Evolutionary conservation across 2,888 invertebrate species (phyloP).

Genomic region (Eueremaeus valkanovi): DNA sequence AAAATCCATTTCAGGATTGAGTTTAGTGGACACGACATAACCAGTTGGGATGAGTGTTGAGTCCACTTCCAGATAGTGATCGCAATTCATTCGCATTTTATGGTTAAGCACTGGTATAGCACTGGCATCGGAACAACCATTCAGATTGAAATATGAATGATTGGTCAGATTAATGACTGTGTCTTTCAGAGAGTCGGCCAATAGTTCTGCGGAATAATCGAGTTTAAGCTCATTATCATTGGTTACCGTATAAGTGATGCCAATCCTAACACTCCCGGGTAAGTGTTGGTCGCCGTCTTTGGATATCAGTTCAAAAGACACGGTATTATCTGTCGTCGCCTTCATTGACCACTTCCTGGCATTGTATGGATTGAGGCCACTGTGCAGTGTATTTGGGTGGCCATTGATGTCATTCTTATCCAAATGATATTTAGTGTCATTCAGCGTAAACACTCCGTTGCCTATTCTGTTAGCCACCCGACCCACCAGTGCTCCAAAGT

Average conservation of each 20-base stretch:
- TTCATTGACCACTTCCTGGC: constrained; percentile 53
- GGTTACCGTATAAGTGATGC: constrained; percentile 66
- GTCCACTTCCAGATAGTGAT: constrained; percentile 69
- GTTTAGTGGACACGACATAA: constrained; percentile 55
- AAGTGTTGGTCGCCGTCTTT: constrained; percentile 79
- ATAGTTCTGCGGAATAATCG: constrained; percentile 58
- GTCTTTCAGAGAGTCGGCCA: neutral
- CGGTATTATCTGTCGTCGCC: constrained; percentile 9
- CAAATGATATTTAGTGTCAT: constrained; percentile 66
- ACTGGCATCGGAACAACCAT: constrained; percentile 54
- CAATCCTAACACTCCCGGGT: constrained; percentile 73
- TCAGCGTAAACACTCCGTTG: constrained; percentile 65
- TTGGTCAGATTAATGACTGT: constrained; percentile 83
- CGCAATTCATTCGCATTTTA: constrained; percentile 62
- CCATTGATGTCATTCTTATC: constrained; percentile 59
- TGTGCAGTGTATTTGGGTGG: constrained; percentile 69
- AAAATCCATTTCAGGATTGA: constrained; percentile 58
- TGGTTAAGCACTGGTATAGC: constrained; percentile 36
- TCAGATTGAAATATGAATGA: constrained; percentile 86
- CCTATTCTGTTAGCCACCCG: constrained; percentile 77
- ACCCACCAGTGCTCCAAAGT: constrained; percentile 83
- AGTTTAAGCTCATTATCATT: constrained; percentile 70
- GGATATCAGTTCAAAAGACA: constrained; percentile 35
- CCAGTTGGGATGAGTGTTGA: constrained; percentile 69
- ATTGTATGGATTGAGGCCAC: constrained; percentile 77